phyloP scores from a whole-genome alignment of 92 coral and sea anemone genomes.

The Ricordea florida region DNA sequence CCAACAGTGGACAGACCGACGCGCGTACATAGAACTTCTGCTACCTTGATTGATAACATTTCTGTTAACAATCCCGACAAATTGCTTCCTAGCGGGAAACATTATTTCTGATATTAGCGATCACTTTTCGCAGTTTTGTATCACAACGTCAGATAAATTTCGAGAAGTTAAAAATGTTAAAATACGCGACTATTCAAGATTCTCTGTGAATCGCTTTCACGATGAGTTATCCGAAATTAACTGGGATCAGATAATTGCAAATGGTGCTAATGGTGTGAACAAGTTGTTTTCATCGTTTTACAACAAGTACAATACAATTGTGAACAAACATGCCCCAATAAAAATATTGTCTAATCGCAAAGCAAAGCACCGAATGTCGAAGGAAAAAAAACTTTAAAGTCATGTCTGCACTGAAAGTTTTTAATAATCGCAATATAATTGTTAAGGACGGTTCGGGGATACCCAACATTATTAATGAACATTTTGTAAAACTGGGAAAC shows the following conservation, averaged over 20 bases:
- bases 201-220: conserved; percentile 26
- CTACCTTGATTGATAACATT: conserved; percentile 62
- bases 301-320: conserved; percentile 16
- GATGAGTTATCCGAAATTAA: conserved; percentile 25
- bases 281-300: conserved; percentile 38
- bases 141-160: conserved; percentile 15
- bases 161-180: not conserved
- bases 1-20: conserved; percentile 58
- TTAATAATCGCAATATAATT: no score
- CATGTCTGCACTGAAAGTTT: no score
- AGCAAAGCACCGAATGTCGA: no score
- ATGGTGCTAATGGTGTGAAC: not conserved
- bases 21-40: conserved; percentile 37
- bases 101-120: conserved; percentile 54
- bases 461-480: no score
- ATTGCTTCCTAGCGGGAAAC: conserved; percentile 44
- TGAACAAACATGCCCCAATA: conserved; percentile 31
- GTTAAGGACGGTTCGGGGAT: no score
- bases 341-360: no score
- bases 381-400: no score
- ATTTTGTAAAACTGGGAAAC: no score
- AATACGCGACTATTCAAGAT: conserved; percentile 43
- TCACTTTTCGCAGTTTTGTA: conserved; percentile 55
- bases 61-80: conserved; percentile 25
- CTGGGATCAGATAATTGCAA: conserved; percentile 13